Evolutionary conservation across 2,888 invertebrate genomes (phyloP), one percentile per base, ranked within the genome.

Genomic region (Acleris literana): DNA sequence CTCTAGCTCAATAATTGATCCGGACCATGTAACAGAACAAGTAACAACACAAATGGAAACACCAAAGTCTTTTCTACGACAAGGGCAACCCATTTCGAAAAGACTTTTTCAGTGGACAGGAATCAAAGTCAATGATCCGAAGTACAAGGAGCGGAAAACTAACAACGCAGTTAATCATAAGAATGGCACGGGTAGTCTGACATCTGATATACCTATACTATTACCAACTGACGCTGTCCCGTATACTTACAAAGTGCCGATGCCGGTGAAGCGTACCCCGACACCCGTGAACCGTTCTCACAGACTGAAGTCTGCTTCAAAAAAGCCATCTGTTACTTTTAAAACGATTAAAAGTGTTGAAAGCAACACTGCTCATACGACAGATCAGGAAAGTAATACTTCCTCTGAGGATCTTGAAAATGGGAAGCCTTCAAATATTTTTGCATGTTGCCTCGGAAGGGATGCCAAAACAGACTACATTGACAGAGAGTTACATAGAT

Each of bases 401-500:
- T 20, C 55, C 18, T 13, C 43, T 43, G 17, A 18, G 39, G 43
- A 55, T 20, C 7, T 20, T 20, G 6, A 1, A 43, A 55, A 55
- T 51, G 22, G 46, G 51, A 53, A 53, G 33, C 60, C 70, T 60
- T 68, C 70, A 70, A 75, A 74, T 64, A 68, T 79, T 53, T 74
- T 78, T 71, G 74, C 71, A 58, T 78, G 77, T 73, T 81, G 81
- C 72, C 68, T 79, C 66, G 69, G 74, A 70, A 74, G 70, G 44
- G 72, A 74, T 61, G 18, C 16, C 49, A 69, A 68, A 70, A 43
- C 62, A 71, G 73, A 69, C 13, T 13, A 13, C 39, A 9, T 9
- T 39, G 13, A 39, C 11, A 13, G 39, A 39, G 39, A 39, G 9
- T 39, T 39, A 39, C 39, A 39, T 39, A 39, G 13, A 13, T 39